Conservation (phyloP, 2,113 vertebrate genomes). For the Hydropotes inermis region DNA sequence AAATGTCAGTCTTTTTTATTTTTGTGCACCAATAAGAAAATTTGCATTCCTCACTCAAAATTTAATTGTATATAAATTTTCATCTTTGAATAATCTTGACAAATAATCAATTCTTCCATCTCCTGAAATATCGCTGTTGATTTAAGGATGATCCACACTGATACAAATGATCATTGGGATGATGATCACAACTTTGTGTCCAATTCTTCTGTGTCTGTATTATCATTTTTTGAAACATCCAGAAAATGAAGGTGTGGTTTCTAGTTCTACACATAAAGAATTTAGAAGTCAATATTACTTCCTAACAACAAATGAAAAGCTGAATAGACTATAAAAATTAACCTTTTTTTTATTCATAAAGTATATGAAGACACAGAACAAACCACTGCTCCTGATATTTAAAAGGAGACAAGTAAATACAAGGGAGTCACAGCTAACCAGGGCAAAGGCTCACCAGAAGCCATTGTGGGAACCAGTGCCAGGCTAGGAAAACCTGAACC, state of each 20-base stretch:
- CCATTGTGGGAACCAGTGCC: not conserved
- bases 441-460: not conserved
- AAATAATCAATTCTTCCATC: constrained; percentile 17
- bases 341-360: not conserved
- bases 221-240: not conserved
- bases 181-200: not conserved
- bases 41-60: not conserved
- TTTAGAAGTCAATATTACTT: not conserved
- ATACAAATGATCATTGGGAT: not conserved
- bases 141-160: not conserved
- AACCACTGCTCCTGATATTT: not conserved
- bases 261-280: not conserved
- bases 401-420: not conserved
- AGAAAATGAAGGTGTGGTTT: not conserved
- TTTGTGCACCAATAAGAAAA: not conserved
- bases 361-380: not conserved
- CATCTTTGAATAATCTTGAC: constrained; percentile 19
- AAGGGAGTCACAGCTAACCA: not conserved
- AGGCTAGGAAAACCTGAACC: not conserved
- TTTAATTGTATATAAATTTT: constrained; percentile 13
- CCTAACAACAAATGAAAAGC: not conserved
- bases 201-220: not conserved
- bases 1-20: constrained; percentile 18
- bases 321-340: not conserved
- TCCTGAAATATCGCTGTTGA: not conserved